Base-by-base conservation (phyloP, 1,140 invertebrate genomes). In the Zaprionus ornatus region DNA sequence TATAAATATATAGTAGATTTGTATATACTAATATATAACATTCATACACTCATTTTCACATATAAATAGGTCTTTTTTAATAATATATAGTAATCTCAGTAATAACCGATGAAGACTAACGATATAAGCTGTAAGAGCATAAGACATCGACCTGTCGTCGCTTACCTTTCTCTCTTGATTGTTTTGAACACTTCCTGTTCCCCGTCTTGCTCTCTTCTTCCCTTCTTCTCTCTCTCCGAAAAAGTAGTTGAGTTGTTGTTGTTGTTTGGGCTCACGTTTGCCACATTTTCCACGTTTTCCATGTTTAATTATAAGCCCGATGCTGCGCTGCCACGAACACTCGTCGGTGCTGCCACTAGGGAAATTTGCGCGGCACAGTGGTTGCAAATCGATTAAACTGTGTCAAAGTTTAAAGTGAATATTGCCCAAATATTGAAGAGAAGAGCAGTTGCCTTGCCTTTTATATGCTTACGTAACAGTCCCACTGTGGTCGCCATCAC, bases 241-340 rank as follows among this genome's bases (percentile, higher is more conserved):
- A 10, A 29, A 55, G n/a, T 19, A 25, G 4, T 15, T 3, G 6
- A 21, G 13, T 45, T 64, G 54, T 45, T 55, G 61, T 12, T 72
- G 35, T 69, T 76, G 74, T 69, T 70, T 64, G 63, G 37, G 69
- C 61, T 73, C 65, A 71, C 70, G 71, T 52, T 86, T 75, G 82
- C 82, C 82, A 79, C 82, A 82, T 77, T 85, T 79, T 82, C 85
- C 84, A 88, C 78, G 85, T 79, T 85, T 81, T 88, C 73, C 81
- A 79, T 88, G 84, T 81, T 88, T 88, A 88, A 88, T 88, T 88
- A 88, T 85, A 88, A 88, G 77, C 80, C 88, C 76, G 80, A 70
- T 79, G 81, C 80, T 71, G 66, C 67, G n/a, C 50, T 48, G 56
- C 65, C 42, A 52, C 55, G 23, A 64, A 15, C 65, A 50, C 65